phyloP scores from a whole-genome alignment of 2,888 invertebrate genomes.

The Syrista parreyssii region DNA sequence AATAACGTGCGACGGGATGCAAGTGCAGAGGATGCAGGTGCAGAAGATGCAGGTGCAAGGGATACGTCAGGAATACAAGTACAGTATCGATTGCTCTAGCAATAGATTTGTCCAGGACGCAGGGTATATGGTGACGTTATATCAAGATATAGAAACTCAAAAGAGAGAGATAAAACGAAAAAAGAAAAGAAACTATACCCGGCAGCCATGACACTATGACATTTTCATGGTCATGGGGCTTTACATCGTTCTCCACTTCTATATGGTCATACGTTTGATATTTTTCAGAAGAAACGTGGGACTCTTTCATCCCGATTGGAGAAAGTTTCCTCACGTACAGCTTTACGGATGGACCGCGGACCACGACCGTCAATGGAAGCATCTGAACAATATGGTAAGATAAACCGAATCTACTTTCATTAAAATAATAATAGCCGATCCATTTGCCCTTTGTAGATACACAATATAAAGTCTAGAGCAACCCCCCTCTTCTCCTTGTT shows the following conservation, averaged over 20 bases:
- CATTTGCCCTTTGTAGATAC: neutral
- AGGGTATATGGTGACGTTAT: neutral
- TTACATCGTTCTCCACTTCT: neutral
- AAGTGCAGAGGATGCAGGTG: neutral
- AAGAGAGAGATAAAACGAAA: neutral
- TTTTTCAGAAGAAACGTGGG: conserved; percentile 2
- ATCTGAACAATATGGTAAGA: conserved; percentile 12
- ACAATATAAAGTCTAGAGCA: neutral
- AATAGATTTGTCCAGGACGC: neutral
- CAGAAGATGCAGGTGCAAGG: neutral
- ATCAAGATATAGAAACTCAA: neutral
- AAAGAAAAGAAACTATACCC: neutral
- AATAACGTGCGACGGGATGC: neutral
- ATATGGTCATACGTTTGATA: neutral
- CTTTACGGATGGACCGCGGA: conserved; percentile 22
- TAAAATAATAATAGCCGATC: neutral
- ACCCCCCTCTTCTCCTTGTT: neutral
- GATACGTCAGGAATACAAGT: neutral
- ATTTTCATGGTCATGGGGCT: neutral
- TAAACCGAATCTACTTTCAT: neutral
- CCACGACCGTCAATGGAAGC: conserved; percentile 14
- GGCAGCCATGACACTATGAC: neutral
- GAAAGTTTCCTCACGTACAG: conserved; percentile 19
- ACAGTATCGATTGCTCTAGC: neutral
- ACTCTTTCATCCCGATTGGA: conserved; percentile 18